Base-by-base conservation (phyloP, 2,888 invertebrate genomes). In the Machimus atricapillus region DNA sequence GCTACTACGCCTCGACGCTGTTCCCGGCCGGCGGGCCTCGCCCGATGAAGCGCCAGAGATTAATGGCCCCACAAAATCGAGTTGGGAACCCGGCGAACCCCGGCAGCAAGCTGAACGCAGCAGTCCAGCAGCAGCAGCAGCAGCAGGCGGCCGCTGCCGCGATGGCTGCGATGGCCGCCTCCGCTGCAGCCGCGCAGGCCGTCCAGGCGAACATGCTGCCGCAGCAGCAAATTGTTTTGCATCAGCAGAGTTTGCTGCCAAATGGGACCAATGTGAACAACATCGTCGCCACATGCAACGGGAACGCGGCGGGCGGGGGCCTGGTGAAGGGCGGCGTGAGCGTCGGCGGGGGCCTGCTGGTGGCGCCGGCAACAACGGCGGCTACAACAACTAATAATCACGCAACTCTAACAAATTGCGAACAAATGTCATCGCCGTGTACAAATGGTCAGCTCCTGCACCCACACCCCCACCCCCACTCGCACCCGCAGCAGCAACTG, bases 1-100 rank as follows among this genome's bases (percentile, higher is more conserved):
- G 93, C 90, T 93, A 93, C 90, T 93, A 91, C 90, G 91, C 93
- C 19, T 92, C 93, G 82, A 90, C 93, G 31, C 88, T 93, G 85
- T 90, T 92, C 87, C 92, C 92, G 5, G 90, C 90, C 43, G 90
- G 91, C 82, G 90, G 91, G 2, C 90, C 92, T 73, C 91, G 93
- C 2, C 91, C 93, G 85, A 92, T 93, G 90, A 93, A 93, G 88
- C 92, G 93, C 46, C 92, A 93, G 90, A 92, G 93, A 88, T 89
- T 93, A 89, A 92, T 93, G 92, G 91, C 91, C 89, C 90, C 90
- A 86, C 89, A 90, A 82, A 89, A 90, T 76, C 90, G 91, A 88
- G 87, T 91, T 37, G 90, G 89, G 86, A 91, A 91, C 89, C 89
- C 90, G 87, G 90, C 90, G 76, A 31, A 31, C 3, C 89, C 89